These are phyloP conservation scores for Idris sp. DNA, from an alignment of 1,140 invertebrate genomes.

Conservation along the genomic window DNA sequence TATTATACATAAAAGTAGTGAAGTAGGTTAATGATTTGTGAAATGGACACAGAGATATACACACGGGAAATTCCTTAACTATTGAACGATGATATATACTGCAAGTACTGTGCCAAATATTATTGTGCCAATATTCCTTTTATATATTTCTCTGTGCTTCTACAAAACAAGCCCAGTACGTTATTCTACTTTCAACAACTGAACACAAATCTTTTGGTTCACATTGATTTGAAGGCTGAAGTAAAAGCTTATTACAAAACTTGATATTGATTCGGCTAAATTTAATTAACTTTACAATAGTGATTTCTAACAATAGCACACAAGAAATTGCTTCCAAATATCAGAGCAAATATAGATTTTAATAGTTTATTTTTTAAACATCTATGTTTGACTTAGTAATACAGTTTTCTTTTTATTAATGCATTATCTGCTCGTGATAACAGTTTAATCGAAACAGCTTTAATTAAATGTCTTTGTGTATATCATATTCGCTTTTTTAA, in stretches of 20 bases:
- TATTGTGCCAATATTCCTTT: conserved; percentile 18
- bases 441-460: conserved; percentile 29
- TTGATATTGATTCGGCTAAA: conserved; percentile 10
- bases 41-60: conserved; percentile 37
- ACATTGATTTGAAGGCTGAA: conserved; percentile 3
- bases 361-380: conserved; percentile 10
- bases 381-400: conserved; percentile 7
- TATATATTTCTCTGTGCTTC: conserved; percentile 20
- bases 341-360: conserved; percentile 1
- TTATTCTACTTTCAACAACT: conserved; percentile 23
- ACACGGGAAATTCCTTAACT: conserved; percentile 10
- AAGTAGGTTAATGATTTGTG: conserved; percentile 50
- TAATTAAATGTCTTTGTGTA: conserved; percentile 17
- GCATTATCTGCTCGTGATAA: conserved; percentile 15
- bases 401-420: conserved; percentile 10
- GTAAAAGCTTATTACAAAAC: conserved; percentile 16
- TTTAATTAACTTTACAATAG: conserved; percentile 18
- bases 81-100: conserved; percentile 43
- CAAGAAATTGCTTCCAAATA: neutral
- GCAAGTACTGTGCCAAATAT: conserved; percentile 33
- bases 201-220: conserved; percentile 25
- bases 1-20: conserved; percentile 9
- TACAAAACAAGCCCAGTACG: conserved; percentile 16
- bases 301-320: conserved; percentile 5
- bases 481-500: conserved; percentile 31